Conservation (phyloP, 2,888 invertebrate genomes). For the Epinotia ramella region DNA sequence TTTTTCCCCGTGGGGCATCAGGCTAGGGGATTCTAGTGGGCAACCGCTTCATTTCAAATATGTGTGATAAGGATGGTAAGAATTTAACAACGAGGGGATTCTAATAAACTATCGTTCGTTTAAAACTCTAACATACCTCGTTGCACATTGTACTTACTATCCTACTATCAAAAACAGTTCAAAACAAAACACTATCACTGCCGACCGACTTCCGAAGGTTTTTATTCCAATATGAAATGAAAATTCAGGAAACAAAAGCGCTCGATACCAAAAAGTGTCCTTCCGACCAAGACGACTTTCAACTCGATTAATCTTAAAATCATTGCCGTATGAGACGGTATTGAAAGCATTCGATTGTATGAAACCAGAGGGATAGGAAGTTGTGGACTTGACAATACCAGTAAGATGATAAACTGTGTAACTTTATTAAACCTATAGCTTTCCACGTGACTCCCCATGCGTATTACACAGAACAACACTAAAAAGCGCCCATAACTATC, state of each 20-base stretch:
- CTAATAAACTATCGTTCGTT: too few relatives aligned
- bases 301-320: constrained; percentile 35
- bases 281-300: constrained; percentile 26
- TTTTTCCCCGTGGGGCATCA: too few relatives aligned
- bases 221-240: constrained; percentile 5
- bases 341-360: constrained; percentile 9
- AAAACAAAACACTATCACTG: constrained; percentile 6
- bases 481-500: too few relatives aligned
- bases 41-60: too few relatives aligned
- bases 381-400: not conserved
- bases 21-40: too few relatives aligned
- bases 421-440: not conserved
- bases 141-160: too few relatives aligned
- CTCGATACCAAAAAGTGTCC: constrained; percentile 13
- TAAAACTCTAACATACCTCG: too few relatives aligned
- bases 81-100: too few relatives aligned
- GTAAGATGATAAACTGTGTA: not conserved
- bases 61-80: too few relatives aligned
- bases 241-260: constrained; percentile 10
- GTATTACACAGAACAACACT: too few relatives aligned
- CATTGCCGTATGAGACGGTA: constrained; percentile 3
- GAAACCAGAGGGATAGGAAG: not conserved
- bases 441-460: too few relatives aligned
- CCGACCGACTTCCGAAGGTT: constrained; percentile 7
- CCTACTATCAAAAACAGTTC: not conserved